These are phyloP conservation scores for Trisateles emortualis DNA, from an alignment of 2,888 invertebrate species.

Conservation along the genomic window DNA sequence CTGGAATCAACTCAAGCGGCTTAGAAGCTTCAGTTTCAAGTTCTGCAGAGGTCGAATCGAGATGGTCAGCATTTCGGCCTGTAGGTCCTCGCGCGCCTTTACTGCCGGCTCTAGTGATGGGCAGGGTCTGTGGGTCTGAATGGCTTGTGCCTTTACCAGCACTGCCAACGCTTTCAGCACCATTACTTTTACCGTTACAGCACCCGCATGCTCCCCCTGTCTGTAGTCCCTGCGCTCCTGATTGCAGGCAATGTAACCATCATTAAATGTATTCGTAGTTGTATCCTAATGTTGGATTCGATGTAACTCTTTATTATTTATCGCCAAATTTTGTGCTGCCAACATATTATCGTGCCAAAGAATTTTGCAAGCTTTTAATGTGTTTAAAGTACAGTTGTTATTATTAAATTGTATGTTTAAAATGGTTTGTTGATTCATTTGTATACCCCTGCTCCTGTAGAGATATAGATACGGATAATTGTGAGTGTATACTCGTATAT, in stretches of 20 bases:
- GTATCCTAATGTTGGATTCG: background rate
- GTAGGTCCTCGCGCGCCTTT: slow-evolving; percentile 81
- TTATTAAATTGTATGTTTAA: slow-evolving; percentile 43
- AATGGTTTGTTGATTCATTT: slow-evolving; percentile 12
- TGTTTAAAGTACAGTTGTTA: slow-evolving; percentile 38
- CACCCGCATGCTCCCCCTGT: slow-evolving; percentile 69
- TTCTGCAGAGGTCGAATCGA: slow-evolving; percentile 68
- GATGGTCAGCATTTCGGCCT: slow-evolving; percentile 83
- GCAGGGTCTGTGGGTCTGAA: slow-evolving; percentile 82
- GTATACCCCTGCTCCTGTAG: background rate
- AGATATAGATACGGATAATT: too few relatives aligned
- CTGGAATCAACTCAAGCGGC: slow-evolving; percentile 53
- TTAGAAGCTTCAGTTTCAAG: slow-evolving; percentile 75
- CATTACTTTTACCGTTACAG: slow-evolving; percentile 75
- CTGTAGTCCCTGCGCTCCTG: slow-evolving; percentile 77
- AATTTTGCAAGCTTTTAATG: slow-evolving; percentile 40
- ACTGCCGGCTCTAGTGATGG: slow-evolving; percentile 80
- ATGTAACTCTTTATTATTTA: slow-evolving; percentile 14
- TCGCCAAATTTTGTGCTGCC: slow-evolving; percentile 22
- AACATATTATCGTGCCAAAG: slow-evolving; percentile 45
- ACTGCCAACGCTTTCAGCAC: slow-evolving; percentile 73
- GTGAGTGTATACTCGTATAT: too few relatives aligned
- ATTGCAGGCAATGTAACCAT: slow-evolving; percentile 80
- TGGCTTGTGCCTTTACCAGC: slow-evolving; percentile 82
- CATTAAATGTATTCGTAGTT: slow-evolving; percentile 60